Base-by-base conservation (phyloP, 2,113 vertebrate genomes). In the Telmatochromis brichardi region DNA sequence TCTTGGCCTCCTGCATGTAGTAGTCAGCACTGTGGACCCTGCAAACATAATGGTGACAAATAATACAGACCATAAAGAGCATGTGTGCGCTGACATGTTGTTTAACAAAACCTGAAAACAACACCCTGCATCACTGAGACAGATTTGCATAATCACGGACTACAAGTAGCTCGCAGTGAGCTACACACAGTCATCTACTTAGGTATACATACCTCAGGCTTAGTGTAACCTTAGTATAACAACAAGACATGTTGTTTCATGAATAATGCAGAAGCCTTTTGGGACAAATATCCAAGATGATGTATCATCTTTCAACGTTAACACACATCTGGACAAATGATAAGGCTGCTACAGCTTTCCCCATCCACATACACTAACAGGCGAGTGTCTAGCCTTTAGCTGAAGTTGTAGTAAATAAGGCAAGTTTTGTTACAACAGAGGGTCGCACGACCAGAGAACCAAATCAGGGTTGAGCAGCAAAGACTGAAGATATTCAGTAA, bases 1-100 rank as follows among this genome's bases (percentile, higher is more conserved):
- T 97, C 97, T 99, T 99, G 88, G 98, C 98, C 81, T 99, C 98
- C 94, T 98, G 98, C 98, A 98, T 99, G 93, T 99, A 98, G 96
- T 96, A 97, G 96, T 98, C 97, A 8, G 97, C 98, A 91, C 97
- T 98, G 95, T 98, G 97, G 92, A 98, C 96, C 87, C 98, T 99
- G 93, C 10, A 78, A 63, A 86, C 79, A 73, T 5, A 60, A 31
- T 31, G 7, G 50, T 28, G 47, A 9, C 40, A 26, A 40, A 9
- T 76, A 50, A 50, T 21, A 65, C 19, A 65, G 60, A 65, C 60
- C 33, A 54, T 55, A 63, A 83, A 80, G 15, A 65, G 26, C 40
- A 68, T 23, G 57, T 68, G 53, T 57, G 80, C 54, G 28, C 79
- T 7, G 80, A 80, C 81, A 80, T n/a, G 12, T 80, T 11, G 14